Base-by-base conservation (phyloP, 2,888 invertebrate species). In the Merodon equestris region DNA sequence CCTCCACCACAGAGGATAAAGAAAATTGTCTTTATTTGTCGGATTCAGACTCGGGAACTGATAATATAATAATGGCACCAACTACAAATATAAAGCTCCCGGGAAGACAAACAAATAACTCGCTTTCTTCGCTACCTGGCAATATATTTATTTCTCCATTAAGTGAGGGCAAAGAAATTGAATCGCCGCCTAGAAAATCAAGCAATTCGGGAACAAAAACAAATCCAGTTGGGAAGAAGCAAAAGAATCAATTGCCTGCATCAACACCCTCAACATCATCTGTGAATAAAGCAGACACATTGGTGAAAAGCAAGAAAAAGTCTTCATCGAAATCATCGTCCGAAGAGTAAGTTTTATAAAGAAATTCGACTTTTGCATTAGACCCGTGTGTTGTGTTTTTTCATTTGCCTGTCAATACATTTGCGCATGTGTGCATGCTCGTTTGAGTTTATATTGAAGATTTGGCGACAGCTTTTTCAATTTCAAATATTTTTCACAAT, bases 21-120 rank as follows among this genome's bases (percentile, higher is more conserved):
- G 79, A 79, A 60, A 79, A 79, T 40, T 79, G 54, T 60, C 74
- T 58, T 56, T 74, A 74, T 64, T 27, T 79, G 36, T 79, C 79
- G 38, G 79, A 79, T 54, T 64, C 79, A 17, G 79, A 79, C 56
- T 64, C 70, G 50, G 79, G 76, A 42, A 58, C 75, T 61, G 81
- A 76, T 61, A 66, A 58, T 53, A 66, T 71, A 71, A 81, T 81
- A 83, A 89, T 89, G 89, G 87, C 89, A 83, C 89, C 89, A 82
- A 86, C 88, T 51, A 86, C 87, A 42, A 88, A 87, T 83, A 86
- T 88, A 17, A 89, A 89, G 84, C 83, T 89, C 84, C 89, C 91
- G 19, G 95, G 96, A 61, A 90, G 96, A 73, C 95, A 96, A 88
- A 96, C 96, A 9, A 96, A 96, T 86, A 96, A 96, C 88, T 96